Base-by-base conservation (phyloP, 1,140 invertebrate species). In the Scaptomyza hsui region DNA sequence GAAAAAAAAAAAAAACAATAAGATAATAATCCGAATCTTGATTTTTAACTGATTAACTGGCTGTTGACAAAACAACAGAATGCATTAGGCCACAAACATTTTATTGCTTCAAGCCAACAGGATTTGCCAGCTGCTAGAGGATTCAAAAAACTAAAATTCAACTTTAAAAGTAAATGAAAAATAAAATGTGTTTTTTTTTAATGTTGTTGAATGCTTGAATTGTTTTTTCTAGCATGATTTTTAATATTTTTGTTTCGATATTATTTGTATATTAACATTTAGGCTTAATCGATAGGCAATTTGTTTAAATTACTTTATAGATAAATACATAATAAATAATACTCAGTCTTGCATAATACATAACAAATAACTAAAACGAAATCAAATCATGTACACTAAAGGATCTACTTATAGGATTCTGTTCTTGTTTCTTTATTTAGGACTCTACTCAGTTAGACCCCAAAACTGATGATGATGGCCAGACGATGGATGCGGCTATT, bases 291-390 rank as follows among this genome's bases (percentile, higher is more conserved):
- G 65, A 75, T 83, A 79, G 75, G 78, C 72, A 83, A 60, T 75
- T 67, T 12, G 32, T 71, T 65, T 55, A 61, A 48, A 78, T 63
- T 86, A 60, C 55, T 70, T 62, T 81, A 81, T 48, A 80, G 62
- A 67, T 75, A 86, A 7, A 29, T 29, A 29, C 26, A 29, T 59
- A 85, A 81, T 86, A 85, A 83, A 83, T 85, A 85, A 83, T 85
- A 83, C 80, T 83, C n/a, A n/a, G n/a, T n/a, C n/a, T n/a, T n/a
- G n/a, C n/a, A n/a, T n/a, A n/a, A 78, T 78, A 78, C n/a, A 82
- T 85, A 86, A 85, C 81, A 85, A 78, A 85, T 79, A 80, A 72
- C 68, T 78, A 75, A 81, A 83, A 75, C 49, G 44, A 76, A 85
- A 72, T 63, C 32, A 62, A 74, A 71, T 67, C 15, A 32, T 62